These are phyloP conservation scores for Spodoptera frugiperda DNA, from an alignment of 1,140 invertebrate genomes.

Conservation along the genomic window DNA sequence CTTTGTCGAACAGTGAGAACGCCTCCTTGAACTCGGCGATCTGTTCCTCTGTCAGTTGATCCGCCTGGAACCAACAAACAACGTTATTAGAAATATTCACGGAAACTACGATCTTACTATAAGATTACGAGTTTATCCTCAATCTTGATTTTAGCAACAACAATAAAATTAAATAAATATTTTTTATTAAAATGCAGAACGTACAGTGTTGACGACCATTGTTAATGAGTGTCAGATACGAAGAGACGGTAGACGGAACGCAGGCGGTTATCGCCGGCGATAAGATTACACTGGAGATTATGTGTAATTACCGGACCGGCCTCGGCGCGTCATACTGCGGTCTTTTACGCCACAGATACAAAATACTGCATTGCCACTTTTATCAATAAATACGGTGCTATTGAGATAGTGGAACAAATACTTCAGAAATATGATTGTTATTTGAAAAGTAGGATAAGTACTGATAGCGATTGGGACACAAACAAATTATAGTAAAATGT, in stretches of 20 bases:
- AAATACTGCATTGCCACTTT: constrained; percentile 66
- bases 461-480: neutral
- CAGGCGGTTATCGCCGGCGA: constrained; percentile 55
- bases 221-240: constrained; percentile 52
- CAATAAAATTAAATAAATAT: too few species aligned
- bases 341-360: constrained; percentile 54
- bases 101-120: neutral
- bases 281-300: constrained; percentile 73
- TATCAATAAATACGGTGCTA: constrained; percentile 50
- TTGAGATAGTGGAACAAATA: constrained; percentile 41
- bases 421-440: constrained; percentile 28
- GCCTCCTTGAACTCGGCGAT: constrained; percentile 99
- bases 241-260: constrained; percentile 55
- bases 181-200: constrained; percentile 38
- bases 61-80: constrained; percentile 90
- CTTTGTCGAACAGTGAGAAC: constrained; percentile 99
- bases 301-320: constrained; percentile 66
- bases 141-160: neutral
- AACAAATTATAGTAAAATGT: too few species aligned
- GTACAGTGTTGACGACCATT: constrained; percentile 77
- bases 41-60: constrained; percentile 99
- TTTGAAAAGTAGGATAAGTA: constrained; percentile 9
- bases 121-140: too few species aligned
- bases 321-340: constrained; percentile 68
- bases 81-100: neutral